A percentile compares a stretch with the other conserved stretches of the same genome.
phyloP scores from a whole-genome alignment of 2,888 invertebrate species.

The Miltochrista miniata region DNA sequence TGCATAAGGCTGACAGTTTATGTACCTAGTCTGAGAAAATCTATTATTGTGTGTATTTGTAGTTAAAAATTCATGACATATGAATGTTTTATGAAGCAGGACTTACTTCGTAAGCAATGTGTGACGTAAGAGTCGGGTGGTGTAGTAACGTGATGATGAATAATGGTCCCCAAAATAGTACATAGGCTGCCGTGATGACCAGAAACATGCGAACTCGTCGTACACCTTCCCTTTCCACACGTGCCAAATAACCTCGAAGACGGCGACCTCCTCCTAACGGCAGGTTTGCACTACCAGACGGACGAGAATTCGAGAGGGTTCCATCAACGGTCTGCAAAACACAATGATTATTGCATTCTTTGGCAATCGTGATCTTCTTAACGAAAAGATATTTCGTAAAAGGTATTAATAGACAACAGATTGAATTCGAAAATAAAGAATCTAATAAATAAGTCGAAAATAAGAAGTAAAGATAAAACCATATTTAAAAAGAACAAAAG shows the following conservation, averaged over 20 bases:
- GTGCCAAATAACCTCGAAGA: constrained; percentile 89
- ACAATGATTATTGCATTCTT: not conserved
- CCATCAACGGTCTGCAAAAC: constrained; percentile 71
- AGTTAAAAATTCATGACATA: too few relatives aligned
- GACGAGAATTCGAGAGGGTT: constrained; percentile 61
- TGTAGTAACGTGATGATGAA: constrained; percentile 93
- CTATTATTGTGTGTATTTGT: too few relatives aligned
- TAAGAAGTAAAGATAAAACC: too few relatives aligned
- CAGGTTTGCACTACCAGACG: constrained; percentile 60
- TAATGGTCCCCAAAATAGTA: constrained; percentile 95
- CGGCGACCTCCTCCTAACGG: constrained; percentile 88
- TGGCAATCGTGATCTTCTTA: too few relatives aligned
- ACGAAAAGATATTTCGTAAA: too few relatives aligned
- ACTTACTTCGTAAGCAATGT: constrained; percentile 89
- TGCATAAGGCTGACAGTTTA: too few relatives aligned
- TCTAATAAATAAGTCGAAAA: too few relatives aligned
- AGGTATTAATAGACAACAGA: too few relatives aligned
- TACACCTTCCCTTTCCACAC: constrained; percentile 91
- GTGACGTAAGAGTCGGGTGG: constrained; percentile 88
- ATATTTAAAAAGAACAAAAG: too few relatives aligned
- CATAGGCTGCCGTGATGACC: constrained; percentile 92
- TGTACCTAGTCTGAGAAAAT: too few relatives aligned
- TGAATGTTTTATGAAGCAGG: too few relatives aligned
- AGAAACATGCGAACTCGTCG: constrained; percentile 93
- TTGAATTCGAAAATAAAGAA: too few relatives aligned